Evolutionary conservation across 2,797 vertebrate genomes (phyloP), one percentile per base, ranked within the genome.

Genomic region (Tokudaia tokunoshimensis): DNA sequence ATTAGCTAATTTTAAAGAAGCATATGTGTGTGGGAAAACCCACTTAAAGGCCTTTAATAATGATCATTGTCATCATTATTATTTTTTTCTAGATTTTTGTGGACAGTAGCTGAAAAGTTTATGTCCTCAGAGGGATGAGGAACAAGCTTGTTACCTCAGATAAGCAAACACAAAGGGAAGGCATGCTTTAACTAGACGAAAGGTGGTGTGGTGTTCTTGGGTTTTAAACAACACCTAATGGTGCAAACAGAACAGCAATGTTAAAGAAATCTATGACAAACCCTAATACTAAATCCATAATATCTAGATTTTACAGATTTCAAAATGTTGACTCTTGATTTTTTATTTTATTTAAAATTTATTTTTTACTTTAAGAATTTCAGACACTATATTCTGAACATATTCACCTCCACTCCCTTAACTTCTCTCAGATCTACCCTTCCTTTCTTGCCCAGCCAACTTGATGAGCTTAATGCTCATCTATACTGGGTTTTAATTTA

Each of bases 231-330:
- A 59, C n/a, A n/a, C n/a, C n/a, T n/a, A n/a, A n/a, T n/a, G 76
- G 8, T 12, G 59, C 20, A 67, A 78, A 79, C 41, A 91, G n/a
- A 59, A 26, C 19, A 94, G 22, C 15, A 15, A 41, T 50, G 14
- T 26, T 20, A 50, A 86, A 74, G 37, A 41, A 72, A 47, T 79
- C 20, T 24, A 41, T 41, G 26, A 80, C 12, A 94, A 85, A 63
- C 72, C 4, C 7, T 50, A 88, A 81, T 78, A 6, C n/a, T 59
- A 63, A n/a, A 70, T 84, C 24, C 19, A 41, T 22, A 85, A 75
- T 75, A 88, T 57, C 9, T 14, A 90, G 65, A 93, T 85, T 85
- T 95, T 65, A 91, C 2, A 82, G 13, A 85, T 91, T 47, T 94
- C 59, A 65, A 88, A 92, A 57, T 57, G 26, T 63, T 44, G 37